Evolutionary conservation across 2,113 vertebrate species (phyloP), one percentile per base, ranked within the genome.

Genomic region (Montifringilla adamsi): DNA sequence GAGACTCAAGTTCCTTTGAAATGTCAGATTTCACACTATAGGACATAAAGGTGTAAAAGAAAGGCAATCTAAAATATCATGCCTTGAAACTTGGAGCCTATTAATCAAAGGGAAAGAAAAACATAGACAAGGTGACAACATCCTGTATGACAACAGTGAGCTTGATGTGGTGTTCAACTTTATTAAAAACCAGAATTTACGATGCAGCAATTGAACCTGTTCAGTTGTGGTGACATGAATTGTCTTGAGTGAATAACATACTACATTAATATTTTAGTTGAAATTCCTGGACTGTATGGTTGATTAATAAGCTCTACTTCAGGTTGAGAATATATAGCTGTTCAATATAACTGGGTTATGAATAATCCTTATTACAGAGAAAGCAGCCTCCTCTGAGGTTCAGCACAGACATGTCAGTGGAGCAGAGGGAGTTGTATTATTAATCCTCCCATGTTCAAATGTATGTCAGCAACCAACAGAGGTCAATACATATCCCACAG

Each of bases 281-380:
- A 75, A 87, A 91, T 76, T 95, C 70, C 23, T 85, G 62, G 37
- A 53, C 41, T 64, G 13, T 63, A 80, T 53, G 23, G 52, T 52
- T 84, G 64, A 64, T 89, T 89, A 95, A 76, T 64, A 89, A 82
- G 15, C 39, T 73, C n/a, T 5, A 72, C 31, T 35, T 91, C 53
- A 58, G 41, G 22, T 1, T 94, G 56, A 92, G n/a, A 92, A 74
- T 91, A 84, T 81, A 39, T 62, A 49, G 9, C 13, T 84, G 37
- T 85, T 94, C 49, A 66, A 19, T 79, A 62, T 73, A 84, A 68
- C 53, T 69, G 46, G 15, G 58, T 87, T 89, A 91, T 82, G 62
- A 96, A 85, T 89, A 93, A 87, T 64, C 69, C 37, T 73, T 72
- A 67, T 58, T 89, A 87, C 31, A 55, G 62, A 72, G 75, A 81